Conservation (phyloP, 1,140 invertebrate species). For the Arctopsyche grandis region DNA sequence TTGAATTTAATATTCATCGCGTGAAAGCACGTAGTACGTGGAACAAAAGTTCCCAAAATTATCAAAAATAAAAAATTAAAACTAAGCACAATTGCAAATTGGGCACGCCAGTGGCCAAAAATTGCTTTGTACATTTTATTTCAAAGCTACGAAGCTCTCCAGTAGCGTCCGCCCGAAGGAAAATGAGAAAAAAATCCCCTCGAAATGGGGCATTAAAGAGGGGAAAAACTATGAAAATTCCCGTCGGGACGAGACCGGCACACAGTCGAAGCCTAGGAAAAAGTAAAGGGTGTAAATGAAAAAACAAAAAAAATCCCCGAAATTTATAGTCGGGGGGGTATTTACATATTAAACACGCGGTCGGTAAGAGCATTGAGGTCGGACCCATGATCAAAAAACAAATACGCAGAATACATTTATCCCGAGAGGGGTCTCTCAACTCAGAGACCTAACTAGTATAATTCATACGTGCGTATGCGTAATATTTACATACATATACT, state of each 20-base stretch:
- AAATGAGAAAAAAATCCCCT: conserved; percentile 39
- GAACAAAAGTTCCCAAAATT: background rate
- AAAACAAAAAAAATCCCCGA: conserved; percentile 33
- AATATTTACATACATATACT: too few relatives aligned
- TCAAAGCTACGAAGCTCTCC: conserved; percentile 18
- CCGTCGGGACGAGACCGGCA: background rate
- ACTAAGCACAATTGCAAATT: background rate
- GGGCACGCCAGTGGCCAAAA: conserved; percentile 25
- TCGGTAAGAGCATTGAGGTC: conserved; percentile 15
- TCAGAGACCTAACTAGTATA: background rate
- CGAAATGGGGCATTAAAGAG: conserved; percentile 39
- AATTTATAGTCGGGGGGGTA: conserved; percentile 43
- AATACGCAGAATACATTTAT: background rate
- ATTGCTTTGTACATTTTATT: conserved; percentile 30
- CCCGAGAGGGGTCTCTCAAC: background rate
- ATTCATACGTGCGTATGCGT: too few relatives aligned
- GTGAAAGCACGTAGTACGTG: too few relatives aligned
- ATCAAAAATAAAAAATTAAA: background rate
- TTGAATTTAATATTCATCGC: too few relatives aligned
- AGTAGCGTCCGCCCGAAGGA: background rate
- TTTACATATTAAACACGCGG: conserved; percentile 45
- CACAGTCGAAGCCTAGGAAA: background rate
- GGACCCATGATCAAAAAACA: background rate
- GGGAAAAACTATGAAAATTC: conserved; percentile 40
- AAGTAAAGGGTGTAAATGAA: conserved; percentile 14